Conservation (phyloP, 2,797 vertebrate genomes). For the Fratercula arctica region DNA sequence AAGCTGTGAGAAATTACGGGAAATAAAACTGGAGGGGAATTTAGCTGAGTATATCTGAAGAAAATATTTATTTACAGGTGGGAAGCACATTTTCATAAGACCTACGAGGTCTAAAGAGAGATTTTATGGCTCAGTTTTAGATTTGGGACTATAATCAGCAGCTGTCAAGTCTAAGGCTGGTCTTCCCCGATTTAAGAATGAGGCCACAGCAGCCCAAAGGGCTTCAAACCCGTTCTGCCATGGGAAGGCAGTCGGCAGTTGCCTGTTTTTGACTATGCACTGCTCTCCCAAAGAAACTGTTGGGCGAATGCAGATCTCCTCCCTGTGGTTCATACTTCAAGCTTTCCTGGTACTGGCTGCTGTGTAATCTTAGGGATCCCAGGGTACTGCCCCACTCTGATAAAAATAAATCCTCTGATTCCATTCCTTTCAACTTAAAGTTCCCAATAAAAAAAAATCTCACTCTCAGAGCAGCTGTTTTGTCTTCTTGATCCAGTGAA, state of each 20-base stretch:
- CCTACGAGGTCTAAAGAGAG: neutral
- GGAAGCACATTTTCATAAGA: neutral
- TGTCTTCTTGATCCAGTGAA: neutral
- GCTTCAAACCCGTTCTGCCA: neutral
- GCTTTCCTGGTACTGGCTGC: neutral
- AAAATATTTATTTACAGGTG: neutral
- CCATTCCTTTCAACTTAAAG: neutral
- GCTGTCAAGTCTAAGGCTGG: neutral
- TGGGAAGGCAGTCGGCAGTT: neutral
- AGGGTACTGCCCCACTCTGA: neutral
- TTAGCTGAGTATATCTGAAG: neutral
- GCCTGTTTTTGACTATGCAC: neutral
- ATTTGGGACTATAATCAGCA: neutral
- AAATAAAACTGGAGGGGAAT: neutral
- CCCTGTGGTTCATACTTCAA: neutral
- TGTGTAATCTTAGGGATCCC: neutral
- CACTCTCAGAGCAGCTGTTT: constrained; percentile 23
- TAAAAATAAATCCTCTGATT: neutral
- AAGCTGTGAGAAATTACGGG: neutral
- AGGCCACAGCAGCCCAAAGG: neutral
- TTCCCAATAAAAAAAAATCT: neutral
- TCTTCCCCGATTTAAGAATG: neutral
- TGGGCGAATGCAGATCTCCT: neutral
- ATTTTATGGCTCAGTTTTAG: neutral
- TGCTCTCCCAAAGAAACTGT: neutral